phyloP scores from a whole-genome alignment of 2,113 vertebrate genomes.

The Scatophagus argus region DNA sequence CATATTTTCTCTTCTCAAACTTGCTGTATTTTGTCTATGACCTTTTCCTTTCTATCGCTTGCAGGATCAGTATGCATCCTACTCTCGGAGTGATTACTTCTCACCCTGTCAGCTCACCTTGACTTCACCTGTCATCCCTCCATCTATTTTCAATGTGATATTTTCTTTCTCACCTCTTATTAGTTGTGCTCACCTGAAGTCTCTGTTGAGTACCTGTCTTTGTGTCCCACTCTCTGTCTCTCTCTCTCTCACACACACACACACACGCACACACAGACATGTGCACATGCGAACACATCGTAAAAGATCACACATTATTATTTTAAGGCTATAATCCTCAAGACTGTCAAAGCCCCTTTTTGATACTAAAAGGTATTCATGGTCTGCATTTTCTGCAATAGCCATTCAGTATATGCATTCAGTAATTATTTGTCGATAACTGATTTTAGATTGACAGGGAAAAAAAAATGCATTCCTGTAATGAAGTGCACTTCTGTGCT shows the following conservation, averaged over 20 bases:
- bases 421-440: background rate
- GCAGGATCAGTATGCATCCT: slow-evolving; percentile 73
- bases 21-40: slow-evolving; percentile 66
- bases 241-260: slow-evolving; percentile 8
- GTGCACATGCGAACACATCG: background rate
- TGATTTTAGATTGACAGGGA: too few species aligned
- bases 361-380: background rate
- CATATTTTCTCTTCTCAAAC: slow-evolving; percentile 54
- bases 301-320: slow-evolving; percentile 3
- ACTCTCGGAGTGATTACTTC: slow-evolving; percentile 79
- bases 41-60: slow-evolving; percentile 68
- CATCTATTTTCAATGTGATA: slow-evolving; percentile 78
- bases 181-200: slow-evolving; percentile 71
- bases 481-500: background rate
- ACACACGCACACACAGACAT: background rate
- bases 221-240: slow-evolving; percentile 27
- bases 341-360: background rate
- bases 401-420: background rate
- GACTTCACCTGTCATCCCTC: slow-evolving; percentile 81
- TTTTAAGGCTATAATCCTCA: background rate
- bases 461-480: too few species aligned
- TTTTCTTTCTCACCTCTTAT: slow-evolving; percentile 76
- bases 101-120: slow-evolving; percentile 82
- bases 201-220: slow-evolving; percentile 46
- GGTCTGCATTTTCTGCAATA: background rate